These are phyloP conservation scores for Dicaeum eximium DNA, from an alignment of 2,113 vertebrate genomes.

Conservation along the genomic window DNA sequence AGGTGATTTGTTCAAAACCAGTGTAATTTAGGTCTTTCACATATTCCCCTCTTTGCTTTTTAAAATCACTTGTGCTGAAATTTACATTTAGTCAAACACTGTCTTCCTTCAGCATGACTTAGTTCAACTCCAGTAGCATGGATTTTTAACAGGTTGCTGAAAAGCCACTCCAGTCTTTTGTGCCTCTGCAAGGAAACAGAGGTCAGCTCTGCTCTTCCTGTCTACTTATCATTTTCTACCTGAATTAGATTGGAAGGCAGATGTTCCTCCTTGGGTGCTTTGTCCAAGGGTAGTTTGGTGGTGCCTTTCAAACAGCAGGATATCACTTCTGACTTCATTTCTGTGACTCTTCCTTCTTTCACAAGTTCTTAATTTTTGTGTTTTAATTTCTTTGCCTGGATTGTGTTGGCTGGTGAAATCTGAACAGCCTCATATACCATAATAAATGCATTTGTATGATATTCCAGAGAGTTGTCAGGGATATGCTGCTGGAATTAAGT, in stretches of 20 bases:
- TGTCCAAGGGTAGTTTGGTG: background rate
- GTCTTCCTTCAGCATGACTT: background rate
- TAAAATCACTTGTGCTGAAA: background rate
- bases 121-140: background rate
- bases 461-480: background rate
- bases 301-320: background rate
- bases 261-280: background rate
- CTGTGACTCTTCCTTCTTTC: background rate
- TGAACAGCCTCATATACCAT: background rate
- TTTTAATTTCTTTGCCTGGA: background rate
- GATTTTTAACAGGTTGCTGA: background rate
- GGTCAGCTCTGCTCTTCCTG: background rate
- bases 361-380: background rate
- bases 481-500: background rate
- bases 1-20: conserved; percentile 39
- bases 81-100: background rate
- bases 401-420: background rate
- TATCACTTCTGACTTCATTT: background rate
- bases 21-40: conserved; percentile 6
- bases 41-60: background rate
- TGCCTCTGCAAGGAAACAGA: background rate
- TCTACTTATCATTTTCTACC: background rate
- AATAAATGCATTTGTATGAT: background rate
- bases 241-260: background rate
- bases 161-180: background rate